Conservation (phyloP, 2,888 invertebrate genomes). For the Boloria selene region DNA sequence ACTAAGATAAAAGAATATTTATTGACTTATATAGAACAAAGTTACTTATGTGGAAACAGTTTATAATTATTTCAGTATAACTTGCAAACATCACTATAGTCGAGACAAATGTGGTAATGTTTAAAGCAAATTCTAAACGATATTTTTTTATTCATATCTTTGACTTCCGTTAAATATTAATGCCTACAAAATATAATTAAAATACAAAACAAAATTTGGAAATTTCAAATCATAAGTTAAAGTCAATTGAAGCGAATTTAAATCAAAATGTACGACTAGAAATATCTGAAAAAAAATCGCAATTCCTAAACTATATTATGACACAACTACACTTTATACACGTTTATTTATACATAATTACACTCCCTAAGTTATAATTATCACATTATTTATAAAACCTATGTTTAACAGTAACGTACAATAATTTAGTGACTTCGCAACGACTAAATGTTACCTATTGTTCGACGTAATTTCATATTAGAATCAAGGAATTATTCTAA, state of each 20-base stretch:
- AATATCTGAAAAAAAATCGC: conserved; percentile 30
- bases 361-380: conserved; percentile 63
- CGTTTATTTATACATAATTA: conserved; percentile 53
- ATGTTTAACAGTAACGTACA: conserved; percentile 60
- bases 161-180: too few species aligned
- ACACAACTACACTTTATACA: conserved; percentile 65
- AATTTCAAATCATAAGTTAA: neutral
- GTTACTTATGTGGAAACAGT: too few species aligned
- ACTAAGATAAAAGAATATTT: too few species aligned
- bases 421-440: conserved; percentile 74
- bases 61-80: too few species aligned
- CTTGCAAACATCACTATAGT: too few species aligned
- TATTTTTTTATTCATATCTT: too few species aligned
- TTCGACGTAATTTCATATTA: conserved; percentile 33
- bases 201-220: neutral
- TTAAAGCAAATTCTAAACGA: too few species aligned
- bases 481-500: too few species aligned
- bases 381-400: conserved; percentile 66
- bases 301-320: conserved; percentile 51
- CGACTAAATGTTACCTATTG: conserved; percentile 44
- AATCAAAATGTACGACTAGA: conserved; percentile 37
- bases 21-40: too few species aligned
- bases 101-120: too few species aligned
- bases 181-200: neutral
- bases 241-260: conserved; percentile 8